A percentile compares a stretch with the other conserved stretches of the same genome.
These are phyloP conservation scores for Aphelenchoides fujianensis DNA, from an alignment of 1,140 invertebrate species.

Conservation along the genomic window DNA sequence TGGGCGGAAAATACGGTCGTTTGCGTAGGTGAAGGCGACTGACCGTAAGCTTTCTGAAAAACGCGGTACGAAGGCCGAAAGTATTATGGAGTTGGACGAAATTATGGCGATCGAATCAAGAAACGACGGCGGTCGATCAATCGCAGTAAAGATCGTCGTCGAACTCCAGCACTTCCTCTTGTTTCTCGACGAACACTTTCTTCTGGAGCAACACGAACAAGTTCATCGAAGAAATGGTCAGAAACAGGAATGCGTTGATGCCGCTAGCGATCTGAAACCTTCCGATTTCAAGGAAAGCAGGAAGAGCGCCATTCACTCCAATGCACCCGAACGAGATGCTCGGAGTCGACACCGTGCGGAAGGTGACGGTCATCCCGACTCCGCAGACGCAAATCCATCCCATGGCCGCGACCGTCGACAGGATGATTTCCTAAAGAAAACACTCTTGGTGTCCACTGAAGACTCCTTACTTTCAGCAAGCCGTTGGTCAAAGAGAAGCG, in stretches of 20 bases:
- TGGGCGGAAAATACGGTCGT: too few species aligned
- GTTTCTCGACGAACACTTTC: constrained; percentile 8
- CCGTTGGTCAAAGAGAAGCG: constrained; percentile 34
- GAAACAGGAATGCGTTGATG: constrained; percentile 21
- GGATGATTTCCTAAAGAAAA: constrained; percentile 50
- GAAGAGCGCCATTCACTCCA: constrained; percentile 10
- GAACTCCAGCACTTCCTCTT: too few species aligned
- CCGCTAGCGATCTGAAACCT: constrained; percentile 5
- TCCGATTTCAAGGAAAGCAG: too few species aligned
- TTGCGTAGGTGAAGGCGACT: too few species aligned
- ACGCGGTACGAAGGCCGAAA: too few species aligned
- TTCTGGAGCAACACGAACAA: constrained; percentile 1
- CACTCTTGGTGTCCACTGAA: not conserved
- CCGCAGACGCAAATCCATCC: constrained; percentile 54
- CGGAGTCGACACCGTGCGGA: constrained; percentile 49
- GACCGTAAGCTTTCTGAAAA: too few species aligned
- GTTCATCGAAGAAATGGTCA: constrained; percentile 8
- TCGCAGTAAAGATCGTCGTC: too few species aligned
- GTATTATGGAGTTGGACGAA: too few species aligned
- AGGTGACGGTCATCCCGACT: constrained; percentile 47
- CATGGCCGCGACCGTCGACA: constrained; percentile 47
- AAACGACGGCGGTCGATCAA: too few species aligned
- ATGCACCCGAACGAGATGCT: constrained; percentile 31
- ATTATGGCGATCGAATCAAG: too few species aligned
- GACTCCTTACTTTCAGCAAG: constrained; percentile 27